Evolutionary conservation across 2,113 vertebrate genomes (phyloP), one percentile per base, ranked within the genome.

Genomic region (Rhizomys pruinosus): DNA sequence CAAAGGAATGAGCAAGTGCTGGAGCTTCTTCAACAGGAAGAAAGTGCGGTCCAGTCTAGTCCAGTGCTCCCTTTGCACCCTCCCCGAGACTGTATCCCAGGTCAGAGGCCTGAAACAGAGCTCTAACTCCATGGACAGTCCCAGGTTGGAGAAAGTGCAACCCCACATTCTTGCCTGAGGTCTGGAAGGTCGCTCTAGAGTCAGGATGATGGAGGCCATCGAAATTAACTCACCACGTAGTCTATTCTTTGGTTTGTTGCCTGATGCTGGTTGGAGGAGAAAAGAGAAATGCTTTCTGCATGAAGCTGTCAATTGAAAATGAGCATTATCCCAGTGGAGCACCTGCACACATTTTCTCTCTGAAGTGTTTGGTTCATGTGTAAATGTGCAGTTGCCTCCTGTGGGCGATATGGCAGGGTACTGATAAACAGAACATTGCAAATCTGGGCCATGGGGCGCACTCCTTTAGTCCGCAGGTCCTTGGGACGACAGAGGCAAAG

Each of bases 191-290:
- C 80, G 44, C 7, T 47, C 23, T 27, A 22, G 74, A 52, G 69
- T 52, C 42, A 23, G 27, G 59, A 15, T 0, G 29, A 16, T 5
- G 2, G 16, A 63, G 74, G 19, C 63, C 4, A 4, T 66, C 66
- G 7, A 57, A 44, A 72, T 89, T 78, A 57, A 22, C 78, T 84
- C 20, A n/a, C 61, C 29, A 13, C 37, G 0, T 1, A 0, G 29
- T 39, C 13, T 77, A 61, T 12, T 71, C 19, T 27, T 12, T 22
- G 71, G 29, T 19, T n/a, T n/a, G n/a, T n/a, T n/a, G n/a, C n/a
- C n/a, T n/a, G n/a, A 7, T 16, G 47, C 11, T 78, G 16, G 2
- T 73, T 68, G 57, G 69, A 93, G 93, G 91, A 85, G 77, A 81
- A 84, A 92, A 27, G 57, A 66, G 76, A 61, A 94, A 64, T 8